These are phyloP conservation scores for Ruditapes philippinarum DNA, from an alignment of 1,140 invertebrate genomes.

Conservation along the genomic window DNA sequence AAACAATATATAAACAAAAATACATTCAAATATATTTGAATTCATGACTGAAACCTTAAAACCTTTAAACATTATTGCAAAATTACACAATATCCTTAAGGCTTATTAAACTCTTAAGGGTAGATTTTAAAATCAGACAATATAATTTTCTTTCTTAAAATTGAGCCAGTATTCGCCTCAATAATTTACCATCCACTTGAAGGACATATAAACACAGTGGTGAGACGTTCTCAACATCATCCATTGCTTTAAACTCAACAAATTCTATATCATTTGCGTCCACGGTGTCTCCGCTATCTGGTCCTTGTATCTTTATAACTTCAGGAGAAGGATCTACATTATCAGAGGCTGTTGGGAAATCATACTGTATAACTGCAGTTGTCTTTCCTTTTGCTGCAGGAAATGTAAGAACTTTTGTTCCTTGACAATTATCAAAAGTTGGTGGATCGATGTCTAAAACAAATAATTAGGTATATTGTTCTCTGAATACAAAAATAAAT, in stretches of 20 bases:
- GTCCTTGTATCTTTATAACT: background rate
- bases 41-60: too few species aligned
- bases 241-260: background rate
- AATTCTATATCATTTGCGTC: background rate
- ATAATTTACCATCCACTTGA: background rate
- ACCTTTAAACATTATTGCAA: too few species aligned
- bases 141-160: background rate
- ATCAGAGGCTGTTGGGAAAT: background rate
- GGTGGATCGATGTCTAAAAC: conserved; percentile 4
- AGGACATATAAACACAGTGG: background rate
- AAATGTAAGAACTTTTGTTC: background rate
- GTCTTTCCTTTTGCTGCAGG: background rate
- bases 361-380: background rate
- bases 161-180: too few species aligned
- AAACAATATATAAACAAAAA: too few species aligned
- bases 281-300: background rate
- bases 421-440: background rate
- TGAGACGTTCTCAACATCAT: background rate
- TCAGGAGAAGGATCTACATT: background rate
- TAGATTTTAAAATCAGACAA: too few species aligned
- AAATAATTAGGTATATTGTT: background rate
- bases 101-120: too few species aligned
- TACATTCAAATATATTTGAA: too few species aligned
- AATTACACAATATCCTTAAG: too few species aligned
- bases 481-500: too few species aligned